A percentile compares a stretch with the other conserved stretches of the same genome.
Conservation (phyloP, 2,113 vertebrate genomes). For the Lamprotornis superbus region DNA sequence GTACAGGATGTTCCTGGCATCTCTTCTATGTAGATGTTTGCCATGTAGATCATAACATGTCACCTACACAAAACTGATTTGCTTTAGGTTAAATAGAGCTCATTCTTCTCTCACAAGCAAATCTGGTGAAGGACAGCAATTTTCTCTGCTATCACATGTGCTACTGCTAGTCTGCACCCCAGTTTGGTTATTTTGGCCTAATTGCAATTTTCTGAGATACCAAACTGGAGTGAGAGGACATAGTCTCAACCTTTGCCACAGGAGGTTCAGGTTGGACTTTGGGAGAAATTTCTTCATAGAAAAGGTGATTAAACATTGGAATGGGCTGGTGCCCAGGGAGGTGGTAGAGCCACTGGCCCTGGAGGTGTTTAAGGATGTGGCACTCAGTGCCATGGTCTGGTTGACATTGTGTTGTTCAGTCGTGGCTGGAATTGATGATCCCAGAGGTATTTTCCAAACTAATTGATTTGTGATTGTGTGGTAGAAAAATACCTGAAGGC, state of each 20-base stretch:
- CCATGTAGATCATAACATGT: background rate
- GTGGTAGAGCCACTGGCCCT: background rate
- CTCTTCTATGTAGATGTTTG: background rate
- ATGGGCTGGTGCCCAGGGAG: background rate
- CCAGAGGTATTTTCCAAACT: background rate
- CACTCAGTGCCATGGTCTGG: background rate
- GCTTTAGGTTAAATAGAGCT: background rate
- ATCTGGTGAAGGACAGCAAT: background rate
- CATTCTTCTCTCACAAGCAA: background rate
- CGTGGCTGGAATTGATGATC: background rate
- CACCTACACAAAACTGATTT: background rate
- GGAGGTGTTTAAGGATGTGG: background rate
- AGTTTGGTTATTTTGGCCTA: background rate
- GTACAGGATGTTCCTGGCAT: background rate
- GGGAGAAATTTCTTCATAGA: background rate
- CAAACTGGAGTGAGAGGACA: background rate
- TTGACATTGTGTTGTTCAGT: background rate
- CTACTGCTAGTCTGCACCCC: background rate
- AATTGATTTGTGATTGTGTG: background rate
- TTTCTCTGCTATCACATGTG: background rate
- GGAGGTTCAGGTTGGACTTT: background rate
- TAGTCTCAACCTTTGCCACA: background rate
- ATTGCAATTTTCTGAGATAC: background rate
- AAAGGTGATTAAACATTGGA: background rate
- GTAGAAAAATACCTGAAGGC: background rate